Conservation (phyloP, 2,113 vertebrate species). For the Tupaia chinensis region DNA sequence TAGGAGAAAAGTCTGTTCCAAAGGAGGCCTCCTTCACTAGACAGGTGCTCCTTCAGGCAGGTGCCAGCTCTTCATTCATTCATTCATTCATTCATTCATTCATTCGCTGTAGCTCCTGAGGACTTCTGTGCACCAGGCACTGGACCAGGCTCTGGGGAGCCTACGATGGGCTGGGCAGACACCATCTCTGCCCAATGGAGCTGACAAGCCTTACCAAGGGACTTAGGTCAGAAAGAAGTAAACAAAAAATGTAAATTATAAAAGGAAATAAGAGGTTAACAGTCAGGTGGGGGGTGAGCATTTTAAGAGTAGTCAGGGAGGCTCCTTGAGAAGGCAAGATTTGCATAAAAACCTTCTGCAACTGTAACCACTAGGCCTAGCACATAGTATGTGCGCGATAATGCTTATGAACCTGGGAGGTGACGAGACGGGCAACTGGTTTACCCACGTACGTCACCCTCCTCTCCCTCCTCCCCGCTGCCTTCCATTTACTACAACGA, state of each 20-base stretch:
- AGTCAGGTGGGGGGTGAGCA: not conserved
- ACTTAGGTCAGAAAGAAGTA: not conserved
- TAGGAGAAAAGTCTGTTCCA: not conserved
- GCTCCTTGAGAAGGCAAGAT: not conserved
- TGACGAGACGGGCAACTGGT: not conserved
- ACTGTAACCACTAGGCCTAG: not conserved
- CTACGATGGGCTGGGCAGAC: not conserved
- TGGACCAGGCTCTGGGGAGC: not conserved
- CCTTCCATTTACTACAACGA: not conserved
- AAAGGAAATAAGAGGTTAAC: not conserved
- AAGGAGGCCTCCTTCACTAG: not conserved
- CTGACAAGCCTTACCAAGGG: not conserved
- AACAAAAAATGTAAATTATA: not conserved
- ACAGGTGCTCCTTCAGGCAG: not conserved
- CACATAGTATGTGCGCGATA: accelerated
- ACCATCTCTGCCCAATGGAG: accelerated
- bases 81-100: not conserved
- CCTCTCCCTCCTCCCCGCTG: not conserved
- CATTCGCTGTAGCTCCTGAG: not conserved
- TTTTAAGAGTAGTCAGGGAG: not conserved
- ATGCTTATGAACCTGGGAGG: accelerated
- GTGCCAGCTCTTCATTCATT: not conserved
- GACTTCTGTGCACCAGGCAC: not conserved
- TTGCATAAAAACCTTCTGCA: not conserved
- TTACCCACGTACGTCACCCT: accelerated